Conservation (phyloP, 2,888 invertebrate genomes). For the Megamerina dolium region DNA sequence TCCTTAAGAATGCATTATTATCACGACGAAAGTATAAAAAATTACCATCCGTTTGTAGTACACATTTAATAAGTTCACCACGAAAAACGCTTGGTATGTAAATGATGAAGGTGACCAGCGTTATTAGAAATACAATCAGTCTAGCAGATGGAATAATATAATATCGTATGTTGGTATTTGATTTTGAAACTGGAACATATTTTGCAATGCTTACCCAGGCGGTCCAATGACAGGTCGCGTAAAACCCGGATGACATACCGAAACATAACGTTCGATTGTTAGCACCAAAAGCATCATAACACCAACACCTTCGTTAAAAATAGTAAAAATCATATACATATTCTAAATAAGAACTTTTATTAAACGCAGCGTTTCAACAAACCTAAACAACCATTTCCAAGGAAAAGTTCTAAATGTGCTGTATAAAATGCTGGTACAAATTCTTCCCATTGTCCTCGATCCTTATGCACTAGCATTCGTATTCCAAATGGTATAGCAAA, state of each 20-base stretch:
- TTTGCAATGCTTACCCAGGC: constrained; percentile 49
- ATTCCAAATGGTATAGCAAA: constrained; percentile 65
- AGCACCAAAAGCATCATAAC: constrained; percentile 70
- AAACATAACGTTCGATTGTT: constrained; percentile 68
- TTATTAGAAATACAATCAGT: constrained; percentile 58
- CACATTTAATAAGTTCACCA: constrained; percentile 56
- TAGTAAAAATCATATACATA: background rate
- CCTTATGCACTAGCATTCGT: constrained; percentile 60
- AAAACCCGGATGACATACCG: constrained; percentile 67
- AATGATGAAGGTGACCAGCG: constrained; percentile 59
- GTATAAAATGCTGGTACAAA: constrained; percentile 63
- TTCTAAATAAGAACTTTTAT: too few species aligned
- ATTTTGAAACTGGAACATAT: background rate
- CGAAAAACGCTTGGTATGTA: constrained; percentile 66
- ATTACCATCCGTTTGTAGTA: constrained; percentile 51
- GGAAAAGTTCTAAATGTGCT: constrained; percentile 63
- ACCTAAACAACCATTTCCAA: constrained; percentile 67
- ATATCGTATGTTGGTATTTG: constrained; percentile 2
- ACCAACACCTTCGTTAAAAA: constrained; percentile 54
- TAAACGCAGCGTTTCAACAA: constrained; percentile 21
- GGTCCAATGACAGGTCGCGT: constrained; percentile 61
- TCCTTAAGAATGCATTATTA: constrained; percentile 51
- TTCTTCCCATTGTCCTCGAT: constrained; percentile 60
- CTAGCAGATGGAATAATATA: constrained; percentile 30
- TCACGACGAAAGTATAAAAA: constrained; percentile 56